Conservation (phyloP, 2,113 vertebrate genomes). For the Apteryx owenii region DNA sequence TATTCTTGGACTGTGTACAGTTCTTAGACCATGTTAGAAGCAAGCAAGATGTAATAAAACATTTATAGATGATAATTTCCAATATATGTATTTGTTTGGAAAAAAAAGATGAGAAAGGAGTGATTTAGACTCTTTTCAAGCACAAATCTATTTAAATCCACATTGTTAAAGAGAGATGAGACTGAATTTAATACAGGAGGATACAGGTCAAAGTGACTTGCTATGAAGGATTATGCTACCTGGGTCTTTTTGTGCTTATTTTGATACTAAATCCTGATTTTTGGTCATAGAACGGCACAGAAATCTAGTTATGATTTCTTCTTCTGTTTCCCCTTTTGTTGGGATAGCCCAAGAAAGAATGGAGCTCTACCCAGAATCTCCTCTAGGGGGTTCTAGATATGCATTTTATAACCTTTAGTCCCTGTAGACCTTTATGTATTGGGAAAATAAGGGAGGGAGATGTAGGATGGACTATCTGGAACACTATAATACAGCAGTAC, state of each 20-base stretch:
- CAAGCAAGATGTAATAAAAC: neutral
- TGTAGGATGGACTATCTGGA: neutral
- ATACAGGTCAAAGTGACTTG: neutral
- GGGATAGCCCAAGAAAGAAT: neutral
- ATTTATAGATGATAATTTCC: neutral
- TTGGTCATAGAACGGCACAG: neutral
- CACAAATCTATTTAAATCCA: neutral
- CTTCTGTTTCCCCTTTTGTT: accelerated
- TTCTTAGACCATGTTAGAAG: neutral
- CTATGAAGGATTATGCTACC: neutral
- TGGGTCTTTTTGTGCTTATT: neutral
- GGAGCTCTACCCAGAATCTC: neutral
- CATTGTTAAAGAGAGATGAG: neutral
- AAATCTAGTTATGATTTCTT: neutral
- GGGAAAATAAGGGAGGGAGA: neutral
- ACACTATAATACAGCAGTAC: neutral
- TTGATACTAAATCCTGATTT: accelerated
- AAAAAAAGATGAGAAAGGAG: neutral
- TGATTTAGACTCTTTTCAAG: neutral
- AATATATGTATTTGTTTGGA: neutral
- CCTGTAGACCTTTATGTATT: neutral
- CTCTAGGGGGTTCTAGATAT: neutral
- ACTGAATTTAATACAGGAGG: neutral
- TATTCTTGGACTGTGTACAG: neutral
- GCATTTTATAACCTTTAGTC: neutral